Base-by-base conservation (phyloP, 2,113 vertebrate species). In the Albula glossodonta region DNA sequence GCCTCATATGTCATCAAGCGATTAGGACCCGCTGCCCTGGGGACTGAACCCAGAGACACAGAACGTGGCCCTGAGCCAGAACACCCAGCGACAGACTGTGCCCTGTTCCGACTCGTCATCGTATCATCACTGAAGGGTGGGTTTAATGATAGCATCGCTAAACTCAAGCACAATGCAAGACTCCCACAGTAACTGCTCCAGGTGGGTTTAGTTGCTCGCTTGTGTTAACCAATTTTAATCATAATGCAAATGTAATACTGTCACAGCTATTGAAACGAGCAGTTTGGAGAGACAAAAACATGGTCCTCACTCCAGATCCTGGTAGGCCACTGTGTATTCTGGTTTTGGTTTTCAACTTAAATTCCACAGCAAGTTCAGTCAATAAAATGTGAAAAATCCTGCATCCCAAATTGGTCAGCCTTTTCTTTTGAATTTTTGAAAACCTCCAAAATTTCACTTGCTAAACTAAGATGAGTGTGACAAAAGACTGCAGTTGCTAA, bases 91-190 rank as follows among this genome's bases (percentile, higher is more conserved):
- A 86, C 90, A 25, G 41, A 80, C 56, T 0, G 66, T 2, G 63
- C 13, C 94, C 78, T 93, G 81, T 94, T 97, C 96, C 92, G 96
- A 96, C 94, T 97, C 96, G 96, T 97, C 96, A 97, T 97, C 96
- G 6, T 89, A 88, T 97, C 96, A 92, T 97, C 96, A 97, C 92
- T 0, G 96, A 97, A 97, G 96, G 95, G 93, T 78, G 13, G 11
- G 4, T 5, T 25, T 56, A 6, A 57, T 9, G 8, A 66, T 3
- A 50, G 4, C 6, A 70, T 22, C 50, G 19, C 66, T 25, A 51
- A 63, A 51, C 50, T 63, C 1, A 25, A 51, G 13, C 0, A 13
- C 15, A 80, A 66, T 63, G 60, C 0, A 13, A 80, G 2, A n/a
- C 1, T 74, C 9, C 10, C 3, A 41, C 25, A 4, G 48, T 79